Evolutionary conservation across 2,113 vertebrate species (phyloP).

Genomic region (Rostratula benghalensis): DNA sequence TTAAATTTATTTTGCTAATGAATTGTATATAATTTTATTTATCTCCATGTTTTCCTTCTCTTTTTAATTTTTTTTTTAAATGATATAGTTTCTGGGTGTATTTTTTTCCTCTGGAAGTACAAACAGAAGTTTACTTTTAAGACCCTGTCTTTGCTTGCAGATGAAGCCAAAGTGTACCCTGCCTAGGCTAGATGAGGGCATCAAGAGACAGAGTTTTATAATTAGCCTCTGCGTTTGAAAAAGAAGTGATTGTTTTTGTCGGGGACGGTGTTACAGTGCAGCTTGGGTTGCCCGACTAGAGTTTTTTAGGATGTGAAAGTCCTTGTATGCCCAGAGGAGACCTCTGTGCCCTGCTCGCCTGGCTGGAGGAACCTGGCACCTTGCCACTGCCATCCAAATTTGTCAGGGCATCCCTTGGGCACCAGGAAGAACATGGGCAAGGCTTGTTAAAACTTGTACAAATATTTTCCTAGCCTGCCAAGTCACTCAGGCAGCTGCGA

Average conservation of each 20-base stretch:
- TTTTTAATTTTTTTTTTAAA: background rate
- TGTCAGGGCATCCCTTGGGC: background rate
- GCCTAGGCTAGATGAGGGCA: background rate
- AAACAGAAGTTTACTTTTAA: background rate
- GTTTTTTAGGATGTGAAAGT: background rate
- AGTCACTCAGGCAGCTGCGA: slow-evolving; percentile 34
- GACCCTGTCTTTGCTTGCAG: background rate
- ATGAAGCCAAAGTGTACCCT: rapidly evolving
- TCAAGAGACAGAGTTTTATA: background rate
- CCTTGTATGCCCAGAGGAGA: background rate
- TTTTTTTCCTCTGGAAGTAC: background rate
- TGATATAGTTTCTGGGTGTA: background rate
- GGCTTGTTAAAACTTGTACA: slow-evolving; percentile 48
- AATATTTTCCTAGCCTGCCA: slow-evolving; percentile 29
- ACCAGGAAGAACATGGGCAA: background rate
- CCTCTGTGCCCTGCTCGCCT: background rate
- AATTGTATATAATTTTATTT: background rate
- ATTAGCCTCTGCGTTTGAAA: background rate
- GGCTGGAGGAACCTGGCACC: background rate
- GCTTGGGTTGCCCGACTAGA: background rate
- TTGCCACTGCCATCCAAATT: background rate
- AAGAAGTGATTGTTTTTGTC: background rate
- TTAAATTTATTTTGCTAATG: background rate
- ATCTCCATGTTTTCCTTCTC: background rate
- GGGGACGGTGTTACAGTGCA: background rate